phyloP scores from a whole-genome alignment of 2,797 vertebrate species.

The Buceros bicornis region DNA sequence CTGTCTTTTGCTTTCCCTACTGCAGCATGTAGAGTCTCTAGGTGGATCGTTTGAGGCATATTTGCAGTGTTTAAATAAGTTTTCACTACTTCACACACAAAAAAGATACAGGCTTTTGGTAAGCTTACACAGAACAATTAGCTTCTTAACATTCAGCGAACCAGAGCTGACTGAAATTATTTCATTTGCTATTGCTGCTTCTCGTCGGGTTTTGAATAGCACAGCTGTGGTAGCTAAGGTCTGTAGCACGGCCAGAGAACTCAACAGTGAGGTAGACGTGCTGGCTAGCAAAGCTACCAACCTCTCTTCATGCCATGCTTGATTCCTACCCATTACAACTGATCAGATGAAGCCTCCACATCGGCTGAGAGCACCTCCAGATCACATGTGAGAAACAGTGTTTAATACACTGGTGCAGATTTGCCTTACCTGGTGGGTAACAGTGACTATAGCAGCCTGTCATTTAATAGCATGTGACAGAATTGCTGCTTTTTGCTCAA shows the following conservation, averaged over 20 bases:
- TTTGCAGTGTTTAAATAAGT: not conserved
- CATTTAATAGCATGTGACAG: not conserved
- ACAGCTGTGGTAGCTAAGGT: not conserved
- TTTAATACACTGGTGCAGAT: constrained; percentile 17
- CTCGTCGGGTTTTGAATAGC: not conserved
- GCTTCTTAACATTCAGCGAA: not conserved
- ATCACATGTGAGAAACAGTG: not conserved
- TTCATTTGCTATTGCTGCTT: constrained; percentile 25
- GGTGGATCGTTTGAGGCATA: not conserved
- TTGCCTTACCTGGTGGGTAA: not conserved
- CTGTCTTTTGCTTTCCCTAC: not conserved
- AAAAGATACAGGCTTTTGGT: not conserved
- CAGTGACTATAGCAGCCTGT: not conserved
- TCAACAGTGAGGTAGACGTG: not conserved
- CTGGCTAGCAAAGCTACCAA: not conserved
- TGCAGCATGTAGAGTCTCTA: not conserved
- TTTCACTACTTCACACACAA: not conserved
- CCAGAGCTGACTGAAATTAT: not conserved
- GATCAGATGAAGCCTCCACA: not conserved
- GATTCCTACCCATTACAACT: not conserved
- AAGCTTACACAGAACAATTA: not conserved
- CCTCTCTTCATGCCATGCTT: not conserved
- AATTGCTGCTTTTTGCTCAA: not conserved
- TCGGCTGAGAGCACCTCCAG: not conserved
- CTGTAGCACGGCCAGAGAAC: not conserved